Conservation (phyloP, 2,797 vertebrate genomes). For the Poeciliopsis infans region DNA sequence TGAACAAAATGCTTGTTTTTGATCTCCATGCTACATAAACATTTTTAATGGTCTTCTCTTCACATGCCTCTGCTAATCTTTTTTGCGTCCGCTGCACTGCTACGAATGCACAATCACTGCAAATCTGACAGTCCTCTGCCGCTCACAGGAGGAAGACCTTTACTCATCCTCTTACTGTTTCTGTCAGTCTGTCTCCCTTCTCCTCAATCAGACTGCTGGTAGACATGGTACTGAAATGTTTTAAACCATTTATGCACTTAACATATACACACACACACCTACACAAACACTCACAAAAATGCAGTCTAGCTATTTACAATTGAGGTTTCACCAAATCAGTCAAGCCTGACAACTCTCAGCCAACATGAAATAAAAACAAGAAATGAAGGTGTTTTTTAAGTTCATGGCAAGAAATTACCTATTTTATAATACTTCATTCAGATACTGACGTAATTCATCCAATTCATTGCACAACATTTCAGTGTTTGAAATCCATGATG, state of each 20-base stretch:
- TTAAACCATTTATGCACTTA: slow-evolving; percentile 25
- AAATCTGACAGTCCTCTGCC: slow-evolving; percentile 63
- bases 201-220: slow-evolving; percentile 35
- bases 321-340: slow-evolving; percentile 21
- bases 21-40: slow-evolving; percentile 42
- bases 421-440: not conserved
- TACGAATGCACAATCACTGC: slow-evolving; percentile 31
- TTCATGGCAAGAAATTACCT: not conserved
- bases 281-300: slow-evolving; percentile 3
- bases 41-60: slow-evolving; percentile 59
- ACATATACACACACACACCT: not conserved
- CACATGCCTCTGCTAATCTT: slow-evolving; percentile 29
- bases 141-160: slow-evolving; percentile 42
- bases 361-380: slow-evolving; percentile 7
- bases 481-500: not conserved
- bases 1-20: slow-evolving; percentile 36
- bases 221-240: slow-evolving; percentile 21
- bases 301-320: slow-evolving; percentile 26
- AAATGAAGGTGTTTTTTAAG: not conserved
- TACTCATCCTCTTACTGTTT: slow-evolving; percentile 49
- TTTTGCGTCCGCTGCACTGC: slow-evolving; percentile 15
- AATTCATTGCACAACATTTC: not conserved
- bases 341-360: slow-evolving; percentile 1
- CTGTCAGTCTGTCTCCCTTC: slow-evolving; percentile 48
- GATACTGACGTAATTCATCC: not conserved